phyloP scores from a whole-genome alignment of 2,888 invertebrate species.

The Hoplodrina blanda region DNA sequence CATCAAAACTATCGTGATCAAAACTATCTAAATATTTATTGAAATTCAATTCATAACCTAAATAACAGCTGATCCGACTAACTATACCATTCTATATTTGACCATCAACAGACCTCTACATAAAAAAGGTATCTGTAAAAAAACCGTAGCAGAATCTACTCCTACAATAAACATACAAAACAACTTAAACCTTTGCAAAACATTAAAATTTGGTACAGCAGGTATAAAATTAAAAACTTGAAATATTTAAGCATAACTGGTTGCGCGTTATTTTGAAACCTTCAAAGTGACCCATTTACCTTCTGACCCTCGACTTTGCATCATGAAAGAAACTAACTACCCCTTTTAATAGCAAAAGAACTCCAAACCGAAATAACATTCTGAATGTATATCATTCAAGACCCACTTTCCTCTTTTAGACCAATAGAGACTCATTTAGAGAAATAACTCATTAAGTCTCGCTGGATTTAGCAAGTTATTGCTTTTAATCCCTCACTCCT shows the following conservation, averaged over 20 bases:
- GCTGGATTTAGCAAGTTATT: conserved; percentile 4
- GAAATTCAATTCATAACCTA: neutral
- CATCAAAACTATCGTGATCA: neutral
- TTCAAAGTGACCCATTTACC: conserved; percentile 52
- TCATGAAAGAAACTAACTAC: conserved; percentile 51
- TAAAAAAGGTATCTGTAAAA: neutral
- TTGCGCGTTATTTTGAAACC: conserved; percentile 41
- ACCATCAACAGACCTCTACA: neutral
- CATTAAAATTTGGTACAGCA: conserved; percentile 2
- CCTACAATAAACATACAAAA: conserved; percentile 8
- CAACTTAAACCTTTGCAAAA: neutral
- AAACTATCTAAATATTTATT: neutral
- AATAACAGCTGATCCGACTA: neutral
- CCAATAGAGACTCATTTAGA: conserved; percentile 3
- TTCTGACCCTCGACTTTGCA: conserved; percentile 40
- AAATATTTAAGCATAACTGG: conserved; percentile 27
- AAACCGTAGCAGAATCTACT: conserved; percentile 7
- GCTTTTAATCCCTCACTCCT: neutral
- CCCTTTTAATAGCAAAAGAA: conserved; percentile 38
- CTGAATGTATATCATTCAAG: conserved; percentile 8
- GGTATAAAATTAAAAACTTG: conserved; percentile 4
- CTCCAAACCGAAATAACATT: conserved; percentile 21
- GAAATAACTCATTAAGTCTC: conserved; percentile 4
- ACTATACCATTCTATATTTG: neutral
- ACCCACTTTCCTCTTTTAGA: neutral